Evolutionary conservation across 2,797 vertebrate genomes (phyloP).

Genomic region (Phataginus tricuspis): DNA sequence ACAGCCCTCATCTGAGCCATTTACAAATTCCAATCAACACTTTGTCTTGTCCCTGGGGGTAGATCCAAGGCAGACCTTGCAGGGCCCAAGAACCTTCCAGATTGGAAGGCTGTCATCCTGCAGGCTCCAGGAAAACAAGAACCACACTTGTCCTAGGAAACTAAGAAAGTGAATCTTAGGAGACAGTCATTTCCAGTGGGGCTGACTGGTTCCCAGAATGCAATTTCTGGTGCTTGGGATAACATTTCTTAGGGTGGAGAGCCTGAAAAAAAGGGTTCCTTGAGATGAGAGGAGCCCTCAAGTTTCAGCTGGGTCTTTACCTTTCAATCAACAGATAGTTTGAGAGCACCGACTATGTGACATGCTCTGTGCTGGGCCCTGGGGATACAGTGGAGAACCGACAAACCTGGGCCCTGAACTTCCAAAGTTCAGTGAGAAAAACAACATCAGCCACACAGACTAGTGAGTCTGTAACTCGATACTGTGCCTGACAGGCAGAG

Average conservation of each 20-base stretch:
- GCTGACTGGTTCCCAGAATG: neutral
- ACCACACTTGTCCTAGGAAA: neutral
- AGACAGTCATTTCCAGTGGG: neutral
- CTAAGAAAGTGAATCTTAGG: neutral
- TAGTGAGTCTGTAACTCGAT: neutral
- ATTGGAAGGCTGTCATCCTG: neutral
- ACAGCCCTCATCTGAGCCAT: neutral
- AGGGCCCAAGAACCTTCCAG: conserved; percentile 23
- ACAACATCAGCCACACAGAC: neutral
- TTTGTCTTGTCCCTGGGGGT: neutral
- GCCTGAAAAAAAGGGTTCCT: neutral
- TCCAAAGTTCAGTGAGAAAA: neutral
- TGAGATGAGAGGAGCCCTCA: neutral
- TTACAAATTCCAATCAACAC: neutral
- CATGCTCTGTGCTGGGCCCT: neutral
- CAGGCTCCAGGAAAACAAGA: neutral
- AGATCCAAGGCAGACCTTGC: neutral
- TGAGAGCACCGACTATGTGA: neutral
- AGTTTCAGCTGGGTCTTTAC: neutral
- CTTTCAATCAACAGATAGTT: neutral
- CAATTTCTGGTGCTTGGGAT: neutral
- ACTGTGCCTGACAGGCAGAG: neutral
- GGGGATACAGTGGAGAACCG: rapidly evolving
- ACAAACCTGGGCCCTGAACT: neutral
- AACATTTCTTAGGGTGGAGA: neutral